These are phyloP conservation scores for Odocoileus virginianus DNA, from an alignment of 2,113 vertebrate genomes.

Conservation along the genomic window DNA sequence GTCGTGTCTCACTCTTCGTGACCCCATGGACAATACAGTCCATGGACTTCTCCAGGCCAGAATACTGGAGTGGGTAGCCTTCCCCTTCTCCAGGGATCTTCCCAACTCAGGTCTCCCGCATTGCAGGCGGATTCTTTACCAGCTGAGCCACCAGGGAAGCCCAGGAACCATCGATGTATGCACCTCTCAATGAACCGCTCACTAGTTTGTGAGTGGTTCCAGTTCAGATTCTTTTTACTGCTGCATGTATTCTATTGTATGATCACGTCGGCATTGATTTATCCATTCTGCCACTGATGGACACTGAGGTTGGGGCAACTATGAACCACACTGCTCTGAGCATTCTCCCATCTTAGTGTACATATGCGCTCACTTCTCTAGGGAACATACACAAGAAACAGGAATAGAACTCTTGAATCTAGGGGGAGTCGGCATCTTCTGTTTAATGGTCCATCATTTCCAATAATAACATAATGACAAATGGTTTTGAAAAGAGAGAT, in stretches of 20 bases:
- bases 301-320: neutral
- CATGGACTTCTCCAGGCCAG: neutral
- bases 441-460: neutral
- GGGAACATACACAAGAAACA: neutral
- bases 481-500: conserved; percentile 37
- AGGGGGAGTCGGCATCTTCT: neutral
- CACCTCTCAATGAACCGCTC: neutral
- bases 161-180: neutral
- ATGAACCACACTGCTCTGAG: neutral
- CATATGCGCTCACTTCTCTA: neutral
- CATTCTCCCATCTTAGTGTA: neutral
- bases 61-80: neutral
- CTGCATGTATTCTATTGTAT: neutral
- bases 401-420: neutral
- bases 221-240: neutral
- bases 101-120: neutral
- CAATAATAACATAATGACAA: neutral
- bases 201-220: neutral
- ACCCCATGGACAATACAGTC: neutral
- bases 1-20: neutral
- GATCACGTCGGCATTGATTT: neutral
- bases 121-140: neutral
- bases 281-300: neutral
- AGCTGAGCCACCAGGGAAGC: neutral
- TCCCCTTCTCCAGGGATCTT: neutral